Conservation (phyloP, 2,888 invertebrate species). For the Pantelozetes paolii region DNA sequence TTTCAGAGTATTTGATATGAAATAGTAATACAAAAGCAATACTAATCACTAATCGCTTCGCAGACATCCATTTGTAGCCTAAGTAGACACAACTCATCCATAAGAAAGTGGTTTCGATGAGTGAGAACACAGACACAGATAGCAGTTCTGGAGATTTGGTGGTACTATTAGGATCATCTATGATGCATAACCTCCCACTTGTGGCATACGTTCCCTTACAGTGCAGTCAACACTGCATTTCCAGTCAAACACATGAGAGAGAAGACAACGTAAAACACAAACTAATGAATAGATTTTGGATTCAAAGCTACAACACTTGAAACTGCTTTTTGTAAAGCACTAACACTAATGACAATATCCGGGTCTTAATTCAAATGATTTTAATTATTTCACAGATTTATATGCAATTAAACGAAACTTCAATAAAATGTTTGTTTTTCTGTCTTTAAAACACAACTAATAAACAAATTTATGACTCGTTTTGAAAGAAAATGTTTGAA, state of each 20-base stretch:
- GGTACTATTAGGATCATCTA: constrained; percentile 25
- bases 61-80: constrained; percentile 12
- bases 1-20: constrained; percentile 3
- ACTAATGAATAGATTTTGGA: background rate
- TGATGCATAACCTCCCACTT: constrained; percentile 28
- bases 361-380: background rate
- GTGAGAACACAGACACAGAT: constrained; percentile 30
- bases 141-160: constrained; percentile 19
- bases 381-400: background rate
- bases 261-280: constrained; percentile 28
- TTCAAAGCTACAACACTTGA: background rate
- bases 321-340: background rate
- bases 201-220: constrained; percentile 10
- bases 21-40: constrained; percentile 1
- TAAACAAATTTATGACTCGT: background rate
- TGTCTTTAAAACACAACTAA: background rate
- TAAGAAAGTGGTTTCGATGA: constrained; percentile 33
- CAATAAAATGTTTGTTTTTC: background rate
- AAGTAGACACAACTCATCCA: constrained; percentile 22
- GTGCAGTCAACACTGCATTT: background rate
- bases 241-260: background rate
- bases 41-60: background rate
- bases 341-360: constrained; percentile 27
- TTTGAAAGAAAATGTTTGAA: background rate
- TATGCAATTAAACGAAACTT: background rate